Evolutionary conservation across 2,113 vertebrate genomes (phyloP), one percentile per base, ranked within the genome.

Genomic region (Brachionichthys hirsutus): DNA sequence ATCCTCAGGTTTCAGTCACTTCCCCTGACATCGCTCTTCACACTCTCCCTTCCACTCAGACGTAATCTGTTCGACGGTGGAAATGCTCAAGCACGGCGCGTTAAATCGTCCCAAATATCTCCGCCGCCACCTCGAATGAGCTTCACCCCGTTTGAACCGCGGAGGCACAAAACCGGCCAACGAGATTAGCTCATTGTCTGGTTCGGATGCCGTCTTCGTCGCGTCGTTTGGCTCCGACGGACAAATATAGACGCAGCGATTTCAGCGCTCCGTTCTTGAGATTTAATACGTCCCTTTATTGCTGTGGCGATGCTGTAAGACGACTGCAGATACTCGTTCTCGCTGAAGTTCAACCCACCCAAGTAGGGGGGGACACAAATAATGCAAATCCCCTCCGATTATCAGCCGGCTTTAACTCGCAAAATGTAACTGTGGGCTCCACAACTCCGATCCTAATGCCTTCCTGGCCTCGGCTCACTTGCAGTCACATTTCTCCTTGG

Each of bases 1-100:
- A 78, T 74, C 66, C 62, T 78, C 73, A 53, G 14, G 54, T 85
- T 82, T 80, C 80, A 65, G 43, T 64, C 64, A 46, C 77, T 79
- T 75, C 71, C 67, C 55, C 58, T 70, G 60, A 73, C 62, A 56
- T 57, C 38, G n/a, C 38, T 11, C 67, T 70, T 78, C 63, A 69
- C 78, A 62, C 74, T 67, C 77, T 58, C 53, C 53, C 42, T 41
- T 66, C 80, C 54, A 43, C 52, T 70, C 73, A 36, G 58, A 46
- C 58, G 59, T 79, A 59, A 75, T 68, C 63, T 45, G 35, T 54
- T 52, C 62, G 74, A 83, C 58, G 54, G 69, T 75, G 69, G 45
- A 78, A 82, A 77, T 68, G 59, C 76, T 83, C 74, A 65, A 71
- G 58, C 73, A 46, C n/a, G 60, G 45, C 67, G 3, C 41, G 18